These are phyloP conservation scores for Lepidocyrtoides sp. DNA, from an alignment of 2,888 invertebrate genomes.

Conservation along the genomic window DNA sequence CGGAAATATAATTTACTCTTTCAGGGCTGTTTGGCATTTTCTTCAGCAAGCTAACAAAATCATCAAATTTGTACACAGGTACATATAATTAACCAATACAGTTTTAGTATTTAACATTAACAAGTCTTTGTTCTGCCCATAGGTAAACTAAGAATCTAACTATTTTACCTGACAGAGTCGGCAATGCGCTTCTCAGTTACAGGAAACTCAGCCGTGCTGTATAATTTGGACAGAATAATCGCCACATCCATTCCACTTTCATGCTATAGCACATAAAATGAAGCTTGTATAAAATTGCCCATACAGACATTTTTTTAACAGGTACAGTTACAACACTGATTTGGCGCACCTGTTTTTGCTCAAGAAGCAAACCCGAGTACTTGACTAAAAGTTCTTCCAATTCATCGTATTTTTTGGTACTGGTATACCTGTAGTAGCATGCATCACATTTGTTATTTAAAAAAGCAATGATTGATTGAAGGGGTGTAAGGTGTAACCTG, in stretches of 20 bases:
- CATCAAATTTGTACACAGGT: background rate
- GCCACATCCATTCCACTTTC: constrained; percentile 85
- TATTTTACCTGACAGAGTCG: constrained; percentile 71
- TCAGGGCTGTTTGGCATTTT: constrained; percentile 83
- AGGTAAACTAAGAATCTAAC: too few relatives aligned
- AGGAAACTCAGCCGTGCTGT: constrained; percentile 74
- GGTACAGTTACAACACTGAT: background rate
- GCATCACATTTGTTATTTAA: background rate
- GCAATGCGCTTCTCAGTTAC: constrained; percentile 76
- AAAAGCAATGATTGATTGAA: background rate
- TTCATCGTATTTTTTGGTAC: constrained; percentile 81
- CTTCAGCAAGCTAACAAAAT: constrained; percentile 61
- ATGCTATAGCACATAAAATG: constrained; percentile 69
- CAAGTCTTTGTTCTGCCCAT: background rate
- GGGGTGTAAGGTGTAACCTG: too few relatives aligned
- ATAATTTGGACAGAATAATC: constrained; percentile 83
- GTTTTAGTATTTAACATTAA: background rate
- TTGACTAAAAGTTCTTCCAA: constrained; percentile 81
- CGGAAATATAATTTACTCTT: constrained; percentile 77
- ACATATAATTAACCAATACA: background rate
- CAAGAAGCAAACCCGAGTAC: constrained; percentile 76
- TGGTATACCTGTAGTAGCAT: constrained; percentile 78
- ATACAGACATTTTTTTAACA: background rate
- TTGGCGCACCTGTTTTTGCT: constrained; percentile 80
- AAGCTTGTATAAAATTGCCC: background rate